Conservation (phyloP, 2,113 vertebrate species). For the Laticauda colubrina region DNA sequence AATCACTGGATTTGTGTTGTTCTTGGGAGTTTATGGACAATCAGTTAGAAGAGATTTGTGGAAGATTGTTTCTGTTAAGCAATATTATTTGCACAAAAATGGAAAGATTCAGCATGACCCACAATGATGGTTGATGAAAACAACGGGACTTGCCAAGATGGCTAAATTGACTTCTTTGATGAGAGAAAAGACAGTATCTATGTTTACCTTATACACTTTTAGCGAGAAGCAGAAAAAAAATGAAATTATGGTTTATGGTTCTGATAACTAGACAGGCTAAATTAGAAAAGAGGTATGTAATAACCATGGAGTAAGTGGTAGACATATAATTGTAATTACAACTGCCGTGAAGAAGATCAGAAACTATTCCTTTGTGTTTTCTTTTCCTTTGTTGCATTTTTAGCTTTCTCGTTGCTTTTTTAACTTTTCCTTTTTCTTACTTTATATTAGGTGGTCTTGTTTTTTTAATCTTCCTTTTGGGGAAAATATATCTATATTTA, state of each 20-base stretch:
- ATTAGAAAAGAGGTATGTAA: background rate
- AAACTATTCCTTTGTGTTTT: background rate
- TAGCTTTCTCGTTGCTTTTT: background rate
- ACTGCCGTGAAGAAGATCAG: background rate
- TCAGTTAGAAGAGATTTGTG: background rate
- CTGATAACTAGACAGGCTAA: background rate
- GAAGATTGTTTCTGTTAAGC: background rate
- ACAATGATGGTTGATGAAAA: background rate
- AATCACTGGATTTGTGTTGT: background rate
- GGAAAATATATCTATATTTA: background rate
- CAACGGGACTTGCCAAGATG: background rate
- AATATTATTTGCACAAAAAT: background rate
- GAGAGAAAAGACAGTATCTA: background rate
- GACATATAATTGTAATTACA: background rate
- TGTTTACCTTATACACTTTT: background rate
- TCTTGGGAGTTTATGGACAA: background rate
- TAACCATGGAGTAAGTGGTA: background rate
- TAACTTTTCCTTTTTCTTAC: background rate
- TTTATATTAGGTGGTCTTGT: background rate
- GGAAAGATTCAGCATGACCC: background rate
- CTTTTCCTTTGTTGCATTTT: background rate
- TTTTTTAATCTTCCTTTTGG: background rate
- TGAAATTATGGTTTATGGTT: background rate
- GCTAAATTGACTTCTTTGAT: background rate
- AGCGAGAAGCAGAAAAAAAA: background rate